Conservation (phyloP, 2,113 vertebrate species). For the Nymphicus hollandicus region DNA sequence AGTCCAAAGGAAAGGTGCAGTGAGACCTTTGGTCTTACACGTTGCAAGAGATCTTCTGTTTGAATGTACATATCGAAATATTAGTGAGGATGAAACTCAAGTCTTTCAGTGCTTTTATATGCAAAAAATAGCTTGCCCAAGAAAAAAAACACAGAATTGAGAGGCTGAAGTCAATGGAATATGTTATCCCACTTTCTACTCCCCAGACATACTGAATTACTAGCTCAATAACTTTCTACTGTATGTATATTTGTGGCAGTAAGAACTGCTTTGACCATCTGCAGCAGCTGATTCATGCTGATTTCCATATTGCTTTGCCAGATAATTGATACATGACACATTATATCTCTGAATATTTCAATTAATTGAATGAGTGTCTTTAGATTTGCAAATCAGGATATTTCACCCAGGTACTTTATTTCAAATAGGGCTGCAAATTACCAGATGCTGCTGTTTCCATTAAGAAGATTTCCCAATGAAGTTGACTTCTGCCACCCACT, state of each 20-base stretch:
- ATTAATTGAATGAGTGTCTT: background rate
- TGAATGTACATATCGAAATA: background rate
- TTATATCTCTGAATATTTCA: background rate
- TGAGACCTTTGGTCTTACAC: background rate
- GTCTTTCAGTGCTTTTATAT: background rate
- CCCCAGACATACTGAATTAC: background rate
- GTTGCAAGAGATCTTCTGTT: background rate
- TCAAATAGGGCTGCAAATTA: background rate
- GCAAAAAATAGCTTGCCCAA: background rate
- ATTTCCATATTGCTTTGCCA: background rate
- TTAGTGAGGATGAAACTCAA: rapidly evolving
- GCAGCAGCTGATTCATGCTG: background rate
- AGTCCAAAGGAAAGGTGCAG: background rate
- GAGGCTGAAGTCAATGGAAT: background rate
- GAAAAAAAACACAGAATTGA: background rate
- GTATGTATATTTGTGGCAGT: background rate
- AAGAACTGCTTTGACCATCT: background rate
- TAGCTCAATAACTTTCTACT: background rate
- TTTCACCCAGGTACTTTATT: background rate
- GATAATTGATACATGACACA: background rate
- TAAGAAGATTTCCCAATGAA: background rate
- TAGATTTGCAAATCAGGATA: background rate
- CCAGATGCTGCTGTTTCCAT: background rate
- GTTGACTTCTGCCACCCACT: background rate
- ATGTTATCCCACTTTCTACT: background rate